phyloP scores from a whole-genome alignment of 2,113 vertebrate genomes.

The Clupea harengus region DNA sequence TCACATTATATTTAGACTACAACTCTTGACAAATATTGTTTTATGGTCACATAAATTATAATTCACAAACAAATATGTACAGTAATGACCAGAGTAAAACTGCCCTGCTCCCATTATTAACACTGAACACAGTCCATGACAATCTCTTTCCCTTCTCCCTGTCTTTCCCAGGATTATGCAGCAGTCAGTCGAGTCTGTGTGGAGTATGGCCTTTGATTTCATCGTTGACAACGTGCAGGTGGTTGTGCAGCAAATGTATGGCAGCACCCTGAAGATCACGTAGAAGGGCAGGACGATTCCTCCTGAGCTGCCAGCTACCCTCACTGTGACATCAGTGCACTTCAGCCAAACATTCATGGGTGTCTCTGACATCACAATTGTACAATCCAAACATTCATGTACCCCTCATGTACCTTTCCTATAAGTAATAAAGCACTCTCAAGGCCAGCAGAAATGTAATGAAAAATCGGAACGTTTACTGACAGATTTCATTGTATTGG shows the following conservation, averaged over 20 bases:
- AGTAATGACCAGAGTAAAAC: neutral
- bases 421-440: neutral
- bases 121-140: neutral
- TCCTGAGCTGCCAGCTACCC: slow-evolving; percentile 29
- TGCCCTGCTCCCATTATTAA: neutral
- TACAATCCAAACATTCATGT: neutral
- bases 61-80: neutral
- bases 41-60: neutral
- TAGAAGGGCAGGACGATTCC: slow-evolving; percentile 57
- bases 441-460: neutral
- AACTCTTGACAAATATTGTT: neutral
- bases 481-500: neutral
- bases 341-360: neutral
- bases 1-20: too few relatives aligned
- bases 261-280: slow-evolving; percentile 93
- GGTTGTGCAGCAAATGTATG: slow-evolving; percentile 93
- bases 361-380: neutral
- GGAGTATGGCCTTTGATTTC: slow-evolving; percentile 99
- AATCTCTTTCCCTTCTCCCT: neutral
- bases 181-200: slow-evolving; percentile 94
- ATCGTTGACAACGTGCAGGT: slow-evolving; percentile 98
- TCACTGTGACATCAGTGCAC: slow-evolving; percentile 45
- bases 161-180: slow-evolving; percentile 85
- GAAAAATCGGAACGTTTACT: neutral
- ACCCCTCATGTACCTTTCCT: too few relatives aligned